A percentile compares a stretch with the other conserved stretches of the same genome.
Conservation (phyloP, 2,113 vertebrate genomes). For the Anthoscopus minutus region DNA sequence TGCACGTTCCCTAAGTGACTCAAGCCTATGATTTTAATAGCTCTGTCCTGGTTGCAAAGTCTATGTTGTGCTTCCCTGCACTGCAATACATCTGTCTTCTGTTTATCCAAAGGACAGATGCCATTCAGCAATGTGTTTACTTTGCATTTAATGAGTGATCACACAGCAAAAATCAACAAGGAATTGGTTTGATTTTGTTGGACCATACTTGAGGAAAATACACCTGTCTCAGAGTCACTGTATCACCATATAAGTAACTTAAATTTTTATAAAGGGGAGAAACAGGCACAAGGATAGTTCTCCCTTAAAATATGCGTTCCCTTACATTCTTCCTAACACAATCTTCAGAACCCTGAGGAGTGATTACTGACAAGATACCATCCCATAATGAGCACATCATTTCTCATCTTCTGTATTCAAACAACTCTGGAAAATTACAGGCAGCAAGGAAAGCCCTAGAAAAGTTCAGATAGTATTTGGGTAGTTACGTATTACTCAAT, state of each 20-base stretch:
- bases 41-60: background rate
- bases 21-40: background rate
- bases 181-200: background rate
- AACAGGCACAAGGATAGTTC: background rate
- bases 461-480: background rate
- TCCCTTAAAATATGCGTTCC: background rate
- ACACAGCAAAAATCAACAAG: background rate
- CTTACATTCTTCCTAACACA: background rate
- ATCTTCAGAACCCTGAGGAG: background rate
- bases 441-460: background rate
- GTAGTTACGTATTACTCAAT: background rate
- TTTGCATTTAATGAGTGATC: slow-evolving; percentile 2
- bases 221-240: background rate
- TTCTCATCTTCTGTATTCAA: background rate
- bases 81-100: background rate
- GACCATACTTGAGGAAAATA: background rate
- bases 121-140: background rate
- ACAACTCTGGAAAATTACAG: background rate
- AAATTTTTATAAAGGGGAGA: background rate
- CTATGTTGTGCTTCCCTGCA: background rate
- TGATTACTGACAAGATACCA: background rate
- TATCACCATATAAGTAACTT: background rate
- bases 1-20: background rate
- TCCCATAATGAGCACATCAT: background rate
- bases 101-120: background rate